phyloP scores from a whole-genome alignment of 2,797 vertebrate species.

The Poliocrania exsul region DNA sequence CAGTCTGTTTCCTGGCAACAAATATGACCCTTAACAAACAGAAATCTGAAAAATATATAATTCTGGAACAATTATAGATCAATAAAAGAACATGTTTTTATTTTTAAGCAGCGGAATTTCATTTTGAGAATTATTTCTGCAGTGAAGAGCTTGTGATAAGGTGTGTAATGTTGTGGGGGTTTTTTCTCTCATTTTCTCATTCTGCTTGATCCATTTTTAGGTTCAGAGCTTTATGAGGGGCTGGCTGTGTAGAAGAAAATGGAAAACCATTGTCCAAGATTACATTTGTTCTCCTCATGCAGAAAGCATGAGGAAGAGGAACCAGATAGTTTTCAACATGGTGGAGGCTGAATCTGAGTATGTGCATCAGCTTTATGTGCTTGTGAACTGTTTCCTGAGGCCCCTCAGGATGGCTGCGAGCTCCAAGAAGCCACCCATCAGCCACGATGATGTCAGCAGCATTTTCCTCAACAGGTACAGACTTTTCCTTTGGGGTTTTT shows the following conservation, averaged over 20 bases:
- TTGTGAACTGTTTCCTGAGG: constrained; percentile 95
- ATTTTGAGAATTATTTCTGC: not conserved
- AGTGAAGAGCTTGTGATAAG: not conserved
- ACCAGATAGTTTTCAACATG: constrained; percentile 97
- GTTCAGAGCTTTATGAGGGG: constrained; percentile 96
- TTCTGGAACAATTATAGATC: not conserved
- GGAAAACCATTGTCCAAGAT: constrained; percentile 97
- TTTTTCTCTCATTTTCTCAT: not conserved
- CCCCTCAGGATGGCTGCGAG: constrained; percentile 97
- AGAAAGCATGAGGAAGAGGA: constrained; percentile 96
- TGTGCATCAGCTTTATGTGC: constrained; percentile 93
- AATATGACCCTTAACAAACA: not conserved
- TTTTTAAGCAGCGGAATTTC: not conserved
- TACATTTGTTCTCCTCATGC: constrained; percentile 96
- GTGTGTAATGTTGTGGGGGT: not conserved
- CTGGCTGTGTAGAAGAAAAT: constrained; percentile 93
- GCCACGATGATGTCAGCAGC: constrained; percentile 95
- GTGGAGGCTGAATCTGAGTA: constrained; percentile 93
- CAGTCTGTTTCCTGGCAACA: not conserved
- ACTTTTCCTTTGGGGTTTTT: not conserved
- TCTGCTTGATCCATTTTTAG: constrained; percentile 64
- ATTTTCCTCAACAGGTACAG: constrained; percentile 97
- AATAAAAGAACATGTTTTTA: not conserved
- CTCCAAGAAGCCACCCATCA: constrained; percentile 97
- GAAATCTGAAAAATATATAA: not conserved